phyloP scores from a whole-genome alignment of 2,797 vertebrate species.

The Halcyon smyrnensis region DNA sequence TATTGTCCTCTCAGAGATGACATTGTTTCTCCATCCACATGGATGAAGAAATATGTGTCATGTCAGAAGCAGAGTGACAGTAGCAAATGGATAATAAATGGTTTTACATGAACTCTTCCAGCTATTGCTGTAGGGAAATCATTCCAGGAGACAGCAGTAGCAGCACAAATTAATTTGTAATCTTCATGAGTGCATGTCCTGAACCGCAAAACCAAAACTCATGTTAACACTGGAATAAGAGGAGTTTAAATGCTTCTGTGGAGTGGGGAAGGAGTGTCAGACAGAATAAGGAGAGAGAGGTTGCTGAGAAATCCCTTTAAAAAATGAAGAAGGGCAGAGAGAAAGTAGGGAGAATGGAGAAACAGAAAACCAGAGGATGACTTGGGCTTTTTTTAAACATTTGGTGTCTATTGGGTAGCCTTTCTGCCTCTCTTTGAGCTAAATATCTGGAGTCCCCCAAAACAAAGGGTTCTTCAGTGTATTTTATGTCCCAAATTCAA shows the following conservation, averaged over 20 bases:
- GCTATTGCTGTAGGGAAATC: background rate
- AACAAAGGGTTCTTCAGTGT: background rate
- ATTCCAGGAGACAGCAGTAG: background rate
- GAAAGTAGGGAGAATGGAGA: background rate
- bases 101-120: background rate
- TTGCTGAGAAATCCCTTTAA: background rate
- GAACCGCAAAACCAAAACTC: background rate
- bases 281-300: background rate
- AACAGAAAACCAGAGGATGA: background rate
- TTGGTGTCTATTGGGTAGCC: background rate
- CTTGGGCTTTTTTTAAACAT: fast-evolving
- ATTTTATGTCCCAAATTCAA: background rate
- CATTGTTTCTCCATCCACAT: background rate
- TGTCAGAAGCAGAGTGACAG: background rate
- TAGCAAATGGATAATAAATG: background rate
- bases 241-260: background rate
- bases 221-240: background rate
- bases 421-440: background rate
- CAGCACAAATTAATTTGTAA: background rate
- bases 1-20: background rate
- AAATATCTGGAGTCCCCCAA: background rate
- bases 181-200: background rate
- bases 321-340: background rate
- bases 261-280: fast-evolving
- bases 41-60: background rate